phyloP scores from a whole-genome alignment of 1,140 invertebrate species.

The honey bee (Apis mellifera) region DNA sequence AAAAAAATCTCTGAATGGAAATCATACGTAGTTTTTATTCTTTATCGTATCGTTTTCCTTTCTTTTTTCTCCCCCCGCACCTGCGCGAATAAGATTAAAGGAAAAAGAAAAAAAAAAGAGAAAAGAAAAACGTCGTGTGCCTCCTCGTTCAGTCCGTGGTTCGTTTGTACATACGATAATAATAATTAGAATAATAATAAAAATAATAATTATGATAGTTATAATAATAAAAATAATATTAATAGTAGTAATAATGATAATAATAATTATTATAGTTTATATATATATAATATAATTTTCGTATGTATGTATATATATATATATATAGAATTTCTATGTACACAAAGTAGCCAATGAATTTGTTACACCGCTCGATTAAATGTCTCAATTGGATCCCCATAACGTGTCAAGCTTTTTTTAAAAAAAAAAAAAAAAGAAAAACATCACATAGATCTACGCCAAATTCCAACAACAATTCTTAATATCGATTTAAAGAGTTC shows the following conservation, averaged over 20 bases:
- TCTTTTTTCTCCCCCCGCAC: not conserved
- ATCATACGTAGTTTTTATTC: not conserved
- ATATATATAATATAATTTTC: conserved; percentile 49
- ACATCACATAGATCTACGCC: conserved; percentile 46
- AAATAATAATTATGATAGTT: conserved; percentile 39
- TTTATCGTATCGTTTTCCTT: not conserved
- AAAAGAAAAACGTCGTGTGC: conserved; percentile 48
- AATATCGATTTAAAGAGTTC: conserved; percentile 21
- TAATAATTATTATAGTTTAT: conserved; percentile 49
- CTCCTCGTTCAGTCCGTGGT: conserved; percentile 51
- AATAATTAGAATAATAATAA: conserved; percentile 46
- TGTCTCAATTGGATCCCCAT: conserved; percentile 47
- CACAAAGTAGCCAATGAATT: conserved; percentile 61
- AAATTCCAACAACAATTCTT: conserved; percentile 44
- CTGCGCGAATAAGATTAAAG: conserved; percentile 46
- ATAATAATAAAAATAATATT: conserved; percentile 5
- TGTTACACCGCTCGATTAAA: conserved; percentile 56
- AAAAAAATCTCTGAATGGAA: conserved; percentile 11
- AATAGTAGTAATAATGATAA: conserved; percentile 46
- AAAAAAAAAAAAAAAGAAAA: not conserved
- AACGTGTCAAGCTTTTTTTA: conserved; percentile 40
- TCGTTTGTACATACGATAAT: conserved; percentile 55
- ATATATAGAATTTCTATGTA: conserved; percentile 56
- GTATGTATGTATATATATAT: conserved; percentile 30
- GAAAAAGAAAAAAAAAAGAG: conserved; percentile 33